Percentiles rank a stretch among this genome's conserved stretches.
Conservation (phyloP, 2,888 invertebrate genomes). For the Diarsia dahlii region DNA sequence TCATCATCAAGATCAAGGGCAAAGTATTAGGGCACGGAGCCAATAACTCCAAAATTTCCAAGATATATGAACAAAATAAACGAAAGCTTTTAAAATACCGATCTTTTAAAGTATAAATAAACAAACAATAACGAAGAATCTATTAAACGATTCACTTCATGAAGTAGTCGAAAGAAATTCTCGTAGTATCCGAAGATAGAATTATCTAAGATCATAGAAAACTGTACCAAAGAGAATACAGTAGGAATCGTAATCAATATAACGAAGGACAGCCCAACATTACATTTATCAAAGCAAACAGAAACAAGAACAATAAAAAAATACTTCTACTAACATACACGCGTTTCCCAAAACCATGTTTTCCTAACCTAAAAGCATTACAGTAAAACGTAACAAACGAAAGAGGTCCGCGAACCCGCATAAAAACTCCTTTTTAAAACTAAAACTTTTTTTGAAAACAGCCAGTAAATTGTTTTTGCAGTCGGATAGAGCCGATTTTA, state of each 20-base stretch:
- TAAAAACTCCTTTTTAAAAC: constrained; percentile 31
- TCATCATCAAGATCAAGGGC: constrained; percentile 71
- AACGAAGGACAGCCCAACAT: constrained; percentile 7
- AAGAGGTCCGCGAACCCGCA: constrained; percentile 37
- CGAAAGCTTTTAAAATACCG: constrained; percentile 48
- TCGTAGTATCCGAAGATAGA: neutral
- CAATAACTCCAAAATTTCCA: constrained; percentile 68
- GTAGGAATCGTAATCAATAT: constrained; percentile 27
- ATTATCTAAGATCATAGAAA: constrained; percentile 5
- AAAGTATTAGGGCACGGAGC: constrained; percentile 67
- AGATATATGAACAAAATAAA: constrained; percentile 61
- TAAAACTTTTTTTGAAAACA: constrained; percentile 50
- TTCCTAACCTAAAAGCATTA: constrained; percentile 56
- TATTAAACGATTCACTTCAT: constrained; percentile 2
- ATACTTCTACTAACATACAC: constrained; percentile 31
- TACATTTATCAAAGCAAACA: constrained; percentile 6
- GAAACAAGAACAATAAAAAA: constrained; percentile 34
- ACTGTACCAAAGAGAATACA: neutral
- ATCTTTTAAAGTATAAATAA: constrained; percentile 40
- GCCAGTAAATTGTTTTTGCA: constrained; percentile 63
- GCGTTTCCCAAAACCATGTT: constrained; percentile 50
- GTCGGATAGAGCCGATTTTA: constrained; percentile 69
- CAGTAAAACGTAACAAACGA: constrained; percentile 34
- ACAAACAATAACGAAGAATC: constrained; percentile 42
- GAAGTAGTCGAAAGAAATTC: neutral